Percentiles rank a stretch among this genome's conserved stretches.
Evolutionary conservation across 1,140 invertebrate species (phyloP).

Genomic region (Telenomus remus): DNA sequence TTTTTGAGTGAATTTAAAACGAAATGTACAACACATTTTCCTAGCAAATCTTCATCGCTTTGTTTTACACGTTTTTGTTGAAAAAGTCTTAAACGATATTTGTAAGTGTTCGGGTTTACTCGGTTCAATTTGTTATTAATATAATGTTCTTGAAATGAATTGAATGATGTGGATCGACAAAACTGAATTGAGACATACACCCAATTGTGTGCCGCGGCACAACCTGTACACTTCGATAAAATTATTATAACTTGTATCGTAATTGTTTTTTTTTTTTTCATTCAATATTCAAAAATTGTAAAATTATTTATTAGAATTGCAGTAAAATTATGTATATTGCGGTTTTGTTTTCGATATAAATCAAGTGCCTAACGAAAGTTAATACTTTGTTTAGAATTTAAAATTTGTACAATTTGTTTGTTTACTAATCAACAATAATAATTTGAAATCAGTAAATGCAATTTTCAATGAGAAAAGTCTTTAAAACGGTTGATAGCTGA

Average conservation of each 20-base stretch:
- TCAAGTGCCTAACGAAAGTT: too few species aligned
- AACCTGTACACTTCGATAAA: constrained; percentile 1
- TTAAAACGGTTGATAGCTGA: too few species aligned
- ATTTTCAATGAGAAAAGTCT: too few species aligned
- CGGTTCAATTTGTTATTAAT: neutral
- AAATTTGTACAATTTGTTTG: too few species aligned
- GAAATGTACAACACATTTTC: too few species aligned
- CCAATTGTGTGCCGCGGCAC: constrained; percentile 14
- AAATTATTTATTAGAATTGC: neutral
- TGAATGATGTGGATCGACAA: neutral
- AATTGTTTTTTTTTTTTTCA: neutral
- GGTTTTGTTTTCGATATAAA: too few species aligned
- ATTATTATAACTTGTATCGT: neutral
- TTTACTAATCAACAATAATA: too few species aligned
- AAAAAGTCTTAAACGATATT: neutral
- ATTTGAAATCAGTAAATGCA: too few species aligned
- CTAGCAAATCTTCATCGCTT: too few species aligned
- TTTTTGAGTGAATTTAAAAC: too few species aligned
- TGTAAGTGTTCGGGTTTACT: neutral
- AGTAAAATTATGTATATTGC: too few species aligned
- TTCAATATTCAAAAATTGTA: neutral
- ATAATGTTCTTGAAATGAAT: neutral
- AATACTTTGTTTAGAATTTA: too few species aligned
- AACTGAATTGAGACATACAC: constrained; percentile 11
- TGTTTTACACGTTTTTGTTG: neutral